Evolutionary conservation across 2,113 vertebrate species (phyloP).

Genomic region (Todiramphus chloris): DNA sequence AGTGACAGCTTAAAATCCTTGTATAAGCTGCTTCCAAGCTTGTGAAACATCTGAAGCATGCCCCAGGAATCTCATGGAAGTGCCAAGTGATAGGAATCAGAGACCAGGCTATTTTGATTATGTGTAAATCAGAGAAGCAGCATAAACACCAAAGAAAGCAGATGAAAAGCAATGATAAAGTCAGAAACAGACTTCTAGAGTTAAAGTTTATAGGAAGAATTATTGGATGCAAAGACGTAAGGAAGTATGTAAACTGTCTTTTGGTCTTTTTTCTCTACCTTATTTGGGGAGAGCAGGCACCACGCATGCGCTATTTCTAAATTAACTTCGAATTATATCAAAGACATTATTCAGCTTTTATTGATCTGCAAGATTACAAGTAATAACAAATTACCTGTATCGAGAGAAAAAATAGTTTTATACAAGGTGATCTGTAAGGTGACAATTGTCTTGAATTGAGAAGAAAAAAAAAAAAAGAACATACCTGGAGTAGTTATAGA

Average conservation of each 20-base stretch:
- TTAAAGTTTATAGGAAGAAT: background rate
- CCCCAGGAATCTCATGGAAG: background rate
- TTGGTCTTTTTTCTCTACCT: background rate
- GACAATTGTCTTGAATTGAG: background rate
- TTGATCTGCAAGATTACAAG: background rate
- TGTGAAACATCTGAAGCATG: background rate
- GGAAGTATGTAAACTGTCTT: background rate
- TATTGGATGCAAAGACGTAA: background rate
- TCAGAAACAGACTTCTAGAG: background rate
- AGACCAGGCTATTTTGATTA: background rate
- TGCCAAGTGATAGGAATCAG: background rate
- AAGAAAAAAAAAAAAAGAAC: background rate
- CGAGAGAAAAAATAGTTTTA: background rate
- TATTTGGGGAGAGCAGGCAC: background rate
- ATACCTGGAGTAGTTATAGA: background rate
- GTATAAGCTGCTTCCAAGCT: background rate
- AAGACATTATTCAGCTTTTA: background rate
- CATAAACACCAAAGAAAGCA: background rate
- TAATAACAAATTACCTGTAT: background rate
- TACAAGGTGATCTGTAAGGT: background rate
- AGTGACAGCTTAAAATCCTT: background rate
- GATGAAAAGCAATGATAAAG: background rate
- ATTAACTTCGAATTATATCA: background rate
- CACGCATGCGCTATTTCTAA: background rate
- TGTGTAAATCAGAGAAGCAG: background rate